Evolutionary conservation across 2,113 vertebrate species (phyloP).

Genomic region (Axis porcinus): DNA sequence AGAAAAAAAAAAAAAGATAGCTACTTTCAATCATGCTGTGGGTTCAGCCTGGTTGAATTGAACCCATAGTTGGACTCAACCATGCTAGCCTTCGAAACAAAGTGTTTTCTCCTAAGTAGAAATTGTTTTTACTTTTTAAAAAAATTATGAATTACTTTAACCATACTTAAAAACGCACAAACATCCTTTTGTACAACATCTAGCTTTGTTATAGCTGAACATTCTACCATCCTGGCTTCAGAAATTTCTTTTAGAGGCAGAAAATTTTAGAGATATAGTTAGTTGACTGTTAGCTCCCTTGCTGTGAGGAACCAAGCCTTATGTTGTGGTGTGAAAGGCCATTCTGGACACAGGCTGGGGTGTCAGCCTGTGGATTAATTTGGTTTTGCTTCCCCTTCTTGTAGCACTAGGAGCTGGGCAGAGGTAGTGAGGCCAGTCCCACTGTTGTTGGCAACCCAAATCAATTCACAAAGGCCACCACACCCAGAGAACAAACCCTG

Average conservation of each 20-base stretch:
- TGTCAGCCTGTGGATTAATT: neutral
- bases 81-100: neutral
- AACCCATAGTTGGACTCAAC: neutral
- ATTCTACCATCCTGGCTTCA: neutral
- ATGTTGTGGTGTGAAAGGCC: accelerated
- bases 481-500: accelerated
- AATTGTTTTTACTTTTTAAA: neutral
- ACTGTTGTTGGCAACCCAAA: no score
- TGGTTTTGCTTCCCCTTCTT: neutral
- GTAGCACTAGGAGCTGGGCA: neutral
- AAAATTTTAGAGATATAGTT: neutral
- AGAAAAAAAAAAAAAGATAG: neutral
- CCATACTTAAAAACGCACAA: neutral
- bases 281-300: neutral
- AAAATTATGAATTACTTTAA: neutral
- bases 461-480: neutral
- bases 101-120: neutral
- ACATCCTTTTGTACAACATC: accelerated
- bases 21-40: neutral
- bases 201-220: neutral
- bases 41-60: neutral
- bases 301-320: neutral
- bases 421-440: neutral
- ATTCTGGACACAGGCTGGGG: neutral
- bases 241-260: neutral